Percentiles rank a stretch among this genome's conserved stretches.
phyloP scores from a whole-genome alignment of 2,113 vertebrate species.

The Ornithorhynchus anatinus region DNA sequence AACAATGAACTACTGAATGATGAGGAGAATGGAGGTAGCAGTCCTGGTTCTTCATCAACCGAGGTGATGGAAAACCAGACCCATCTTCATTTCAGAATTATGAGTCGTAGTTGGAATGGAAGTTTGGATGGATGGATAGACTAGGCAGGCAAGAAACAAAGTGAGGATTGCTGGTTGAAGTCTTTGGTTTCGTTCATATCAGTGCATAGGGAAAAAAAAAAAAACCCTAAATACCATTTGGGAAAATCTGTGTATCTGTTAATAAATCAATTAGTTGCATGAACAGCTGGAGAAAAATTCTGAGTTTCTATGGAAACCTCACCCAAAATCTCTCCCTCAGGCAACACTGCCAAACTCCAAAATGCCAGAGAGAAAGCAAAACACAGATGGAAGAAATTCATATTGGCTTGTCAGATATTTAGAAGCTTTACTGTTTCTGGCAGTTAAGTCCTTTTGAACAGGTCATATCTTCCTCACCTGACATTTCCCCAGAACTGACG shows the following conservation, averaged over 20 bases:
- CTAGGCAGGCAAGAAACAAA: not conserved
- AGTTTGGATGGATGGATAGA: not conserved
- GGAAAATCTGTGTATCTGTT: constrained; percentile 29
- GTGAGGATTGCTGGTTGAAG: not conserved
- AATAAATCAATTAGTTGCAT: constrained; percentile 36
- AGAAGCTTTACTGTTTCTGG: not conserved
- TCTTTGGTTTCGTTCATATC: not conserved
- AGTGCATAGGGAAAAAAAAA: no score
- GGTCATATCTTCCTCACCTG: not conserved
- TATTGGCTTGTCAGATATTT: not conserved
- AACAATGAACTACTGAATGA: not conserved
- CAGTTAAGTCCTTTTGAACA: not conserved
- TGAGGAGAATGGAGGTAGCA: not conserved
- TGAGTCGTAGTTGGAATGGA: not conserved
- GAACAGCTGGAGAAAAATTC: constrained; percentile 45
- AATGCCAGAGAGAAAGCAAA: constrained; percentile 16
- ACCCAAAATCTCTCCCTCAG: constrained; percentile 44
- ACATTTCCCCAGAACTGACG: not conserved
- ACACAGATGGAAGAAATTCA: not conserved
- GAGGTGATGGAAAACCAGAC: no score
- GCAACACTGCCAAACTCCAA: constrained; percentile 24
- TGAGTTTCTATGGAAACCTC: constrained; percentile 57
- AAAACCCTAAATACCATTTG: no score
- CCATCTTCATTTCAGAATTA: no score
- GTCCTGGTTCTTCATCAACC: not conserved